Conservation (phyloP, 2,888 invertebrate species). For the Noctua janthe region DNA sequence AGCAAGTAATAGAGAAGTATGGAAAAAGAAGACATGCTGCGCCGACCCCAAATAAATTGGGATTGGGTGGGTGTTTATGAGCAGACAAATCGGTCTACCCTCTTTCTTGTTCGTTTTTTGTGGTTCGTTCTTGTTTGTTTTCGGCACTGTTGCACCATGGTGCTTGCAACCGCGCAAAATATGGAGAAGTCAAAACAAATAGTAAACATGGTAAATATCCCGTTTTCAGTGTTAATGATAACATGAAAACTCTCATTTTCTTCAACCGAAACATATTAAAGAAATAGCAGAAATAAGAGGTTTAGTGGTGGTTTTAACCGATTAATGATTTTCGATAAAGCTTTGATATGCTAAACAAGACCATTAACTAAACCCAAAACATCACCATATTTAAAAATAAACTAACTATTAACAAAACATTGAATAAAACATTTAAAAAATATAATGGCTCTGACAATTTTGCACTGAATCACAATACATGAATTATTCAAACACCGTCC, state of each 20-base stretch:
- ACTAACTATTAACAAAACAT: constrained; percentile 55
- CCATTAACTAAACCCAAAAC: neutral
- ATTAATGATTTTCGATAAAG: neutral
- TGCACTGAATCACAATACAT: constrained; percentile 74
- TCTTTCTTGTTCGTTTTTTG: too few species aligned
- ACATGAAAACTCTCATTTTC: neutral
- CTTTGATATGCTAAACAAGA: neutral
- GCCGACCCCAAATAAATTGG: too few species aligned
- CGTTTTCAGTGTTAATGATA: too few species aligned
- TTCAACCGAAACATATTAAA: neutral
- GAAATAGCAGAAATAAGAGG: neutral
- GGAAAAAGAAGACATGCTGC: too few species aligned
- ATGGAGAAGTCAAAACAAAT: too few species aligned
- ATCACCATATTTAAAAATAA: neutral
- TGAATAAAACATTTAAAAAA: constrained; percentile 72
- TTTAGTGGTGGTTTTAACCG: neutral
- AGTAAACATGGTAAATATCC: too few species aligned
- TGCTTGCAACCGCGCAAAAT: too few species aligned
- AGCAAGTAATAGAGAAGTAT: too few species aligned
- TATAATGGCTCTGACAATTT: constrained; percentile 70
- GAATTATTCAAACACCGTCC: constrained; percentile 75
- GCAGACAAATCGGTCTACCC: too few species aligned
- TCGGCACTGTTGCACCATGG: too few species aligned
- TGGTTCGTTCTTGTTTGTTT: too few species aligned
- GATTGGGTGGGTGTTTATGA: too few species aligned